Percentiles rank a stretch among this genome's conserved stretches.
Conservation (phyloP, 1,140 invertebrate genomes). For the Coenobita brevimanus region DNA sequence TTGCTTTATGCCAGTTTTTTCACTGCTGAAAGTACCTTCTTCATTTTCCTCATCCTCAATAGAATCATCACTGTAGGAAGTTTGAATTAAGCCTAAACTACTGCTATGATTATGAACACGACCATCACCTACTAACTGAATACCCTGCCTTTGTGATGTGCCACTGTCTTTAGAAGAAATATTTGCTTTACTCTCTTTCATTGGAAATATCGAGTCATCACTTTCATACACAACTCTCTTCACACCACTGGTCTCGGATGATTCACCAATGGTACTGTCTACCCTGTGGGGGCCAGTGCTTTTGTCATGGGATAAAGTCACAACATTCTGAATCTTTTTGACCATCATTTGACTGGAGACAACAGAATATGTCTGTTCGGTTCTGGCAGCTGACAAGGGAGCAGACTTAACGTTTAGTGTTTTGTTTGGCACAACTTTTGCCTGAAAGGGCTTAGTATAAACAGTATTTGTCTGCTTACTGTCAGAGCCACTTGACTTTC, state of each 20-base stretch:
- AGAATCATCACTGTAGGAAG: slow-evolving; percentile 34
- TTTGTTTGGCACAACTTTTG: slow-evolving; percentile 23
- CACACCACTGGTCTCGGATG: slow-evolving; percentile 15
- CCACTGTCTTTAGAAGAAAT: slow-evolving; percentile 32
- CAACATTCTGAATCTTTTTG: slow-evolving; percentile 11
- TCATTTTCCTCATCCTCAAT: slow-evolving; percentile 8
- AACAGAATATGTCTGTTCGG: slow-evolving; percentile 13
- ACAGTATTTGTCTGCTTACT: neutral
- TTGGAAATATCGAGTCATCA: slow-evolving; percentile 50
- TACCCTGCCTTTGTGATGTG: slow-evolving; percentile 1
- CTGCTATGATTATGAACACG: neutral
- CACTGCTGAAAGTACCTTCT: slow-evolving; percentile 1
- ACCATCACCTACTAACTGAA: neutral
- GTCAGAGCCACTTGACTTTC: neutral
- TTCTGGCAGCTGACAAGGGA: neutral
- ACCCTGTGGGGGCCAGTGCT: neutral
- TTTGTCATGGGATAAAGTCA: slow-evolving; percentile 8
- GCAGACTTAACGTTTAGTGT: slow-evolving; percentile 2
- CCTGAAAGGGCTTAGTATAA: neutral
- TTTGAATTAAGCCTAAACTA: slow-evolving; percentile 22
- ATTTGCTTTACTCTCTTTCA: slow-evolving; percentile 40
- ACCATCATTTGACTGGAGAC: neutral
- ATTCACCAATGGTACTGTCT: neutral
- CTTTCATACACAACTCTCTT: slow-evolving; percentile 35
- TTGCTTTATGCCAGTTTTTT: neutral